Base-by-base conservation (phyloP, 1,140 invertebrate species). In the Lepidurus arcticus region DNA sequence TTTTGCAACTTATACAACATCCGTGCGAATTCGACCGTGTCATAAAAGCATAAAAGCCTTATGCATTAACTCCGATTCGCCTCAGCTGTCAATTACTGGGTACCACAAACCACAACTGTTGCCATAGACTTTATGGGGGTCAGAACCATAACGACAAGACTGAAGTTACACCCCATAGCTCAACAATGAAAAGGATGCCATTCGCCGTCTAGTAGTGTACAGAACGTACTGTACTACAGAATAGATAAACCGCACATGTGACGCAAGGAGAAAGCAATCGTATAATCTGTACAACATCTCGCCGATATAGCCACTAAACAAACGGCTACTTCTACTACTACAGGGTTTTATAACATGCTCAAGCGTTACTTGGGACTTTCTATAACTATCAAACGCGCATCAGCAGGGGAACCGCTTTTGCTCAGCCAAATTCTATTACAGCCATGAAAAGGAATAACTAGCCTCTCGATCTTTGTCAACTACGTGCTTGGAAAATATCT, bases 71-170 rank as follows among this genome's bases (percentile, higher is more conserved):
- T 7, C 53, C 6, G 21, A 65, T 65, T 65, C 13, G 53, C 16
- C 13, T 21, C 21, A 21, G 53, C 21, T 65, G 53, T 65, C 53
- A 65, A 7, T 34, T 65, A 65, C 21, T 21, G 53, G 53, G 8
- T n/a, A 65, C 53, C 53, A 65, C 53, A 65, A 16, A 65, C 53
- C 53, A 65, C 53, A 65, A 65, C 53, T 65, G 53, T 65, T 65
- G 53, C 3, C 53, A 21, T 65, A 5, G 53, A 65, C 4, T 65
- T 65, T 65, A 65, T 65, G 7, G 53, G 13, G 53, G 53, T 65
- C 8, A 16, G 8, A 21, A 34, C 8, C 53, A 16, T 65, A 21
- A 65, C 53, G 16, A 21, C 21, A 16, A 21, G 53, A 13, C 53
- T 4, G n/a, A 10, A 65, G 34, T 34, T 34, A 34, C 34, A 34